Evolutionary conservation across 2,888 invertebrate species (phyloP).

Genomic region (Anoplius nigerrimus): DNA sequence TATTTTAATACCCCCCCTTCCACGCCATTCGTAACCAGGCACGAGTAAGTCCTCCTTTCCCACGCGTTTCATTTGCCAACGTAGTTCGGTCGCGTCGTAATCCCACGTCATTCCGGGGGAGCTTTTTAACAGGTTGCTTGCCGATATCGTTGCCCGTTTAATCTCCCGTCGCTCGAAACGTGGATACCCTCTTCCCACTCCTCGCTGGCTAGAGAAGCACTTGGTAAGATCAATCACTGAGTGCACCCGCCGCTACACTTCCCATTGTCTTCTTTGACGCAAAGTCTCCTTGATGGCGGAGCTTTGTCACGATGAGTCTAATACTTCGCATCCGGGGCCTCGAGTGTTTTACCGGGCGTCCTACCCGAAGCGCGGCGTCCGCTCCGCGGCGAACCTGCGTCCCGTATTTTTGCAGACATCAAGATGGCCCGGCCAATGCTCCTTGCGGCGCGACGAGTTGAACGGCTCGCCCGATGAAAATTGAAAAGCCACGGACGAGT

Average conservation of each 20-base stretch:
- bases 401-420: too few species aligned
- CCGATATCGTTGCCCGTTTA: conserved; percentile 50
- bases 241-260: conserved; percentile 49
- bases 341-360: conserved; percentile 21
- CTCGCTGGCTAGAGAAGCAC: conserved; percentile 44
- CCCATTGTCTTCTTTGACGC: conserved; percentile 59
- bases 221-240: conserved; percentile 64
- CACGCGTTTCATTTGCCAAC: too few species aligned
- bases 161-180: conserved; percentile 59
- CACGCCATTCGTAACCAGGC: neutral
- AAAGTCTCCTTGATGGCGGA: conserved; percentile 41
- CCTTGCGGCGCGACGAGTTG: too few species aligned
- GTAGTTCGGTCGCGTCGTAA: neutral
- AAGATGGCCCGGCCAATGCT: too few species aligned
- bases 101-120: neutral
- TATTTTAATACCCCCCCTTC: too few species aligned
- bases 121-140: conserved; percentile 23
- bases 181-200: conserved; percentile 39
- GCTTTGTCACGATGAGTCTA: conserved; percentile 48
- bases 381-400: neutral
- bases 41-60: too few species aligned
- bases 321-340: conserved; percentile 25
- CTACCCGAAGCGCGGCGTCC: conserved; percentile 12
- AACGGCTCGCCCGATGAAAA: too few species aligned
- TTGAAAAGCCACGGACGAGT: too few species aligned